Evolutionary conservation across 2,888 invertebrate species (phyloP), one percentile per base, ranked within the genome.

Genomic region (Philonicus albiceps): DNA sequence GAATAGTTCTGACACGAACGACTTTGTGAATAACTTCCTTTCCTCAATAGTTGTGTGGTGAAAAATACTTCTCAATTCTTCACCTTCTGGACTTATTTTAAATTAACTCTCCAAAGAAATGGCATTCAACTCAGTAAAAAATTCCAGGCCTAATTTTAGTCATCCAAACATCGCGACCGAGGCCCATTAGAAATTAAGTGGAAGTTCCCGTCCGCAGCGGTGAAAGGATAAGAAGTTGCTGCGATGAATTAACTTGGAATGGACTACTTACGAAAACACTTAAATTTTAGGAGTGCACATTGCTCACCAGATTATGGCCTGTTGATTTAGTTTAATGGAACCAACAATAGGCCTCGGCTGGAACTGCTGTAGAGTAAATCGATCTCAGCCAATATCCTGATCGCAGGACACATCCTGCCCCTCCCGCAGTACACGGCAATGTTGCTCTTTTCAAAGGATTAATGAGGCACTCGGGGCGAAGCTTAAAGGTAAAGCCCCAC

Each of bases 291-390:
- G 43, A 80, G 53, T 30, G 34, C 80, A 13, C 30, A 19, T 40
- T 40, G 53, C 49, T 80, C 40, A 49, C 22, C 22, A 80, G 80
- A 53, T 80, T 53, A 31, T 53, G 49, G 49, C 53, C 53, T 80
- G 80, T 80, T 80, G 80, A 80, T 53, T 80, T 53, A 80, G 80
- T 80, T 80, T 80, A 80, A 80, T 80, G 53, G 80, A 80, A 30
- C 19, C 19, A 13, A 30, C 78, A 43, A 78, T 19, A 78, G 49
- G n/a, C 31, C 22, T 22, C 37, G 34, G 30, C 31, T 19, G 75
- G 37, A 75, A 75, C n/a, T 75, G 34, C 37, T 34, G 19, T 19
- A n/a, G 11, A 16, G 37, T 19, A 75, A 75, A 75, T 75, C 75
- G 75, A 75, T 75, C 34, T 34, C 75, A 34, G 34, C 34, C 34